A percentile compares a stretch with the other conserved stretches of the same genome.
Conservation (phyloP, 2,888 invertebrate genomes). For the Lasioglossum oenotherae region DNA sequence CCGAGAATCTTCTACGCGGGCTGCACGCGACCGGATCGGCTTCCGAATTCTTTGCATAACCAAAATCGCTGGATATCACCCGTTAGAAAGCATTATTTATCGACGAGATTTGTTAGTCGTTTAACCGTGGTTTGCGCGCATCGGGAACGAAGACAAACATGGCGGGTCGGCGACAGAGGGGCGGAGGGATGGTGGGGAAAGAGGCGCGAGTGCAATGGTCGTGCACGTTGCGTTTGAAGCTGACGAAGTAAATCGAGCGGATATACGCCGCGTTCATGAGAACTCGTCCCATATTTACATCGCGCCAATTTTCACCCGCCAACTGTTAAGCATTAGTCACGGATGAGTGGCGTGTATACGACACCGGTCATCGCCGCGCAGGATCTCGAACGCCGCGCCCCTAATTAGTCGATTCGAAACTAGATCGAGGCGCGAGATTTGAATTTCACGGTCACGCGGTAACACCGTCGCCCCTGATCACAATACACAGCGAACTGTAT, state of each 20-base stretch:
- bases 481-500: not conserved
- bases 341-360: conserved; percentile 40
- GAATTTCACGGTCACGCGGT: conserved; percentile 24
- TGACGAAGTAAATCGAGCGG: conserved; percentile 65
- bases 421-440: conserved; percentile 8
- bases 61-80: conserved; percentile 26
- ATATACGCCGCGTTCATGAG: conserved; percentile 47
- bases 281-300: conserved; percentile 69
- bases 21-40: conserved; percentile 19
- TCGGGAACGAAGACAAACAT: conserved; percentile 29
- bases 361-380: conserved; percentile 25
- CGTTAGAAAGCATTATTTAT: conserved; percentile 45
- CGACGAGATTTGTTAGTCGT: conserved; percentile 51
- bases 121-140: conserved; percentile 9
- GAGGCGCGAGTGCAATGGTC: conserved; percentile 17
- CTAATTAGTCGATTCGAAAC: conserved; percentile 47
- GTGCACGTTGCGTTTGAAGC: conserved; percentile 41
- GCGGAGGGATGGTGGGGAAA: not conserved
- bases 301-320: conserved; percentile 67
- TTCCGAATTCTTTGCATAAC: conserved; percentile 51
- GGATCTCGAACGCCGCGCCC: conserved; percentile 52
- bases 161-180: not conserved
- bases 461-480: not conserved
- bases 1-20: not conserved
- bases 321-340: conserved; percentile 65